Evolutionary conservation across 2,113 vertebrate genomes (phyloP).

Genomic region (Progne subis): DNA sequence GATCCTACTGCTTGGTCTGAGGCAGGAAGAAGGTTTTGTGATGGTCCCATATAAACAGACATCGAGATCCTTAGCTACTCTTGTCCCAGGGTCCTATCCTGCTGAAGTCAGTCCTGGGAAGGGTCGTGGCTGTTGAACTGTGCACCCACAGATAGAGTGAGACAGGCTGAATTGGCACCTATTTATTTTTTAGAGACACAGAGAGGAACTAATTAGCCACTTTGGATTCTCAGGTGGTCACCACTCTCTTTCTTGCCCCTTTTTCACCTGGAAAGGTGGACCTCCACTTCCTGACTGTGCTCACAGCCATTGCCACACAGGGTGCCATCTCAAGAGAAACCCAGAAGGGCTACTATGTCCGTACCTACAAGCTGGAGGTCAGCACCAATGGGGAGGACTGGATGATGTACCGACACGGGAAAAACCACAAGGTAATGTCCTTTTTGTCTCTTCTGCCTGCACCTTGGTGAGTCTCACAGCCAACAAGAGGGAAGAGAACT

Average conservation of each 20-base stretch:
- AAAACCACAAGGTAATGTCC: constrained; percentile 91
- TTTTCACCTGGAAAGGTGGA: constrained; percentile 83
- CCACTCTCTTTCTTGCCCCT: background rate
- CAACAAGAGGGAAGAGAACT: background rate
- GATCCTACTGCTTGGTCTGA: background rate
- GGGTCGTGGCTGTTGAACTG: background rate
- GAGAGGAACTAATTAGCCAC: background rate
- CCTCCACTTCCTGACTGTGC: constrained; percentile 89
- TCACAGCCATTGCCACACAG: constrained; percentile 94
- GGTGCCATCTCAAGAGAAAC: constrained; percentile 95
- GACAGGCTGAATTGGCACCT: background rate
- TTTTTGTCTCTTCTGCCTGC: background rate
- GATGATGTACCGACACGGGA: constrained; percentile 97
- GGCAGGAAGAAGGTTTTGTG: background rate
- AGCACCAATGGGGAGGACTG: constrained; percentile 99
- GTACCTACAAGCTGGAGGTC: constrained; percentile 94
- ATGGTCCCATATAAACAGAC: background rate
- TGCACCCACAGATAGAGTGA: background rate
- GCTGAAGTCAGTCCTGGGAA: background rate
- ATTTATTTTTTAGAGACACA: background rate
- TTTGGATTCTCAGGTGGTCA: background rate
- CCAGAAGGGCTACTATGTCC: constrained; percentile 91
- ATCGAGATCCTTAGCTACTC: background rate
- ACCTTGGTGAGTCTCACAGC: background rate
- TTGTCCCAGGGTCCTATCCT: background rate